These are phyloP conservation scores for Terrapene triunguis DNA, from an alignment of 2,113 vertebrate genomes.

Conservation along the genomic window DNA sequence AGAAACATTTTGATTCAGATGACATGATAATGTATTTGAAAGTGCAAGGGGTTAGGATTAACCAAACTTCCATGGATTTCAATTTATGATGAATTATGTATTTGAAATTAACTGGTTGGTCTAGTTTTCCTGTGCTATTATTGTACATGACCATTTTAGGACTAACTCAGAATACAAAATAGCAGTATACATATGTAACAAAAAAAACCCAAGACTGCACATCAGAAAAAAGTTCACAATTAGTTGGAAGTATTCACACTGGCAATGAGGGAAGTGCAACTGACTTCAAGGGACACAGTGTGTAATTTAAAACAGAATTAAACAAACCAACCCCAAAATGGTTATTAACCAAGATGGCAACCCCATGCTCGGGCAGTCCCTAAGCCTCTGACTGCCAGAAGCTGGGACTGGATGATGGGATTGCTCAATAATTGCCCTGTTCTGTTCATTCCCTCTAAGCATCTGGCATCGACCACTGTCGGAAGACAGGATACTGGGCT, in stretches of 20 bases:
- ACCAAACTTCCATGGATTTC: background rate
- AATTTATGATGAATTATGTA: conserved; percentile 64
- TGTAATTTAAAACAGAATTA: background rate
- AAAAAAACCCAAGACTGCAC: conserved; percentile 43
- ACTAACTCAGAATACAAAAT: conserved; percentile 63
- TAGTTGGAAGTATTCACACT: conserved; percentile 53
- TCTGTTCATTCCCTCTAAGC: background rate
- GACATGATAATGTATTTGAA: conserved; percentile 11
- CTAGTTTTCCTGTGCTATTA: conserved; percentile 58
- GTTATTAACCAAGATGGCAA: background rate
- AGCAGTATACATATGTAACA: conserved; percentile 68
- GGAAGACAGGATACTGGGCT: background rate
- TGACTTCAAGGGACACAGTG: conserved; percentile 35
- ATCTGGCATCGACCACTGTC: background rate
- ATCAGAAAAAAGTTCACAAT: conserved; percentile 57
- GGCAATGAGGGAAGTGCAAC: conserved; percentile 24
- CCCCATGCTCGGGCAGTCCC: background rate
- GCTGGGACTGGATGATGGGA: background rate
- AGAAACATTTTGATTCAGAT: conserved; percentile 11
- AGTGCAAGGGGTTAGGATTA: conserved; percentile 46
- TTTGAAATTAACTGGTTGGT: conserved; percentile 57
- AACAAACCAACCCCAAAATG: background rate
- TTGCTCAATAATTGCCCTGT: background rate
- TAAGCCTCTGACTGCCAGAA: background rate
- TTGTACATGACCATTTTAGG: conserved; percentile 57